These are phyloP conservation scores for Xerus inauris DNA, from an alignment of 2,113 vertebrate species.

Conservation along the genomic window DNA sequence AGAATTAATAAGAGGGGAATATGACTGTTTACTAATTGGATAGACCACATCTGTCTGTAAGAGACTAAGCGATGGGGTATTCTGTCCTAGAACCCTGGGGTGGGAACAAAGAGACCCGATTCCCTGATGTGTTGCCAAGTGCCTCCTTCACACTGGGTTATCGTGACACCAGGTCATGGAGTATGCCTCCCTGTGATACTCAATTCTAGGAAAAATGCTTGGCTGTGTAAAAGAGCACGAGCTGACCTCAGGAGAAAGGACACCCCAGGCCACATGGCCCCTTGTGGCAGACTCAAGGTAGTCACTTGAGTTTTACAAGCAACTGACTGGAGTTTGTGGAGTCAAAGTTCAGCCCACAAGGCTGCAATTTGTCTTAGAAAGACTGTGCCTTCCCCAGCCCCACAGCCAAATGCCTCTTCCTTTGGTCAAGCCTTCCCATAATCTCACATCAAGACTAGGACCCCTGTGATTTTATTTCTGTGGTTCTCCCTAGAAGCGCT, in stretches of 20 bases:
- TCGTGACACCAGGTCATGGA: not conserved
- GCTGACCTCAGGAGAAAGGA: not conserved
- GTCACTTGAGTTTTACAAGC: not conserved
- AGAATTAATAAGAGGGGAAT: not conserved
- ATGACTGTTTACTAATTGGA: not conserved
- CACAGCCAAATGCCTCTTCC: not conserved
- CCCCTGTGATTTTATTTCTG: not conserved
- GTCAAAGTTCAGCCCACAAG: not conserved
- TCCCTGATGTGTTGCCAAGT: not conserved
- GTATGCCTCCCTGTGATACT: not conserved
- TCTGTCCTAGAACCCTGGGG: not conserved
- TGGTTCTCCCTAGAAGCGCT: not conserved
- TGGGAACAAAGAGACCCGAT: not conserved
- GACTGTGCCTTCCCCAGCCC: not conserved
- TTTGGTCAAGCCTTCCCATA: not conserved
- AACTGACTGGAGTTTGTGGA: not conserved
- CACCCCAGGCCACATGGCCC: not conserved
- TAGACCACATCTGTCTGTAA: not conserved
- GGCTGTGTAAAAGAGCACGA: not conserved
- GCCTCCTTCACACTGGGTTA: not conserved
- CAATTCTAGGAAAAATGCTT: constrained; percentile 38
- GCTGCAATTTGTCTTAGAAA: not conserved
- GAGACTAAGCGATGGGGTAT: not conserved
- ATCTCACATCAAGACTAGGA: not conserved
- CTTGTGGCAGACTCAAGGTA: not conserved